These are phyloP conservation scores for Phallusia fumigata DNA, from an alignment of 23 tunicate genomes.

Conservation along the genomic window DNA sequence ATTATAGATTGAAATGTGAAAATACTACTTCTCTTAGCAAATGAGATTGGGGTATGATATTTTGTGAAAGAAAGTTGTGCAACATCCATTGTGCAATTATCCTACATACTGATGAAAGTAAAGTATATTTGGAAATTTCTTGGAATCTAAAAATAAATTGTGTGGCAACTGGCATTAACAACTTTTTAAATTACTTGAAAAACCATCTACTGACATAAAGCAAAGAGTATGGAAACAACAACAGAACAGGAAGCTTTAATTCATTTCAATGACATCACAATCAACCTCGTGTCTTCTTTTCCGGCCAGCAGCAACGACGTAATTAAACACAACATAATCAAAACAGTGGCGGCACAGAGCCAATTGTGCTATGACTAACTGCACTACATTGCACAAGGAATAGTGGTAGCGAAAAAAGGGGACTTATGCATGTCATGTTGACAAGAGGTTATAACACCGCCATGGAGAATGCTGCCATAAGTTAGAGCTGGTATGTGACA, in stretches of 20 bases:
- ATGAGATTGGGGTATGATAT: no score
- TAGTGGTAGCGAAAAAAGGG: background rate
- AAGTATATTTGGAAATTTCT: no score
- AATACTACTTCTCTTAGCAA: no score
- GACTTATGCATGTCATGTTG: conserved; percentile 8
- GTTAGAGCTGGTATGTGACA: no score
- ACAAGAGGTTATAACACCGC: background rate
- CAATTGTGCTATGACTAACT: background rate
- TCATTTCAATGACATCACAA: conserved; percentile 2
- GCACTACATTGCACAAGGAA: background rate
- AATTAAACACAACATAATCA: background rate
- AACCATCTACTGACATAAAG: background rate
- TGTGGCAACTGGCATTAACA: no score
- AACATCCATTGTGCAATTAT: no score
- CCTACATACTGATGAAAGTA: no score
- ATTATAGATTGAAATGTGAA: no score
- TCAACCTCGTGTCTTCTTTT: conserved; percentile 6
- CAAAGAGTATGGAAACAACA: background rate
- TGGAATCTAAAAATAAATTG: no score
- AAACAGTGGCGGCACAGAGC: background rate
- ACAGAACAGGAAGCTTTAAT: background rate
- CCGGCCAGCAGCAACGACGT: background rate
- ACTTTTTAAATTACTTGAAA: background rate
- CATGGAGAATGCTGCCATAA: no score
- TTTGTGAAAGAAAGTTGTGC: no score